Base-by-base conservation (phyloP, 2,113 vertebrate genomes). In the Chaetorhynchus papuensis region DNA sequence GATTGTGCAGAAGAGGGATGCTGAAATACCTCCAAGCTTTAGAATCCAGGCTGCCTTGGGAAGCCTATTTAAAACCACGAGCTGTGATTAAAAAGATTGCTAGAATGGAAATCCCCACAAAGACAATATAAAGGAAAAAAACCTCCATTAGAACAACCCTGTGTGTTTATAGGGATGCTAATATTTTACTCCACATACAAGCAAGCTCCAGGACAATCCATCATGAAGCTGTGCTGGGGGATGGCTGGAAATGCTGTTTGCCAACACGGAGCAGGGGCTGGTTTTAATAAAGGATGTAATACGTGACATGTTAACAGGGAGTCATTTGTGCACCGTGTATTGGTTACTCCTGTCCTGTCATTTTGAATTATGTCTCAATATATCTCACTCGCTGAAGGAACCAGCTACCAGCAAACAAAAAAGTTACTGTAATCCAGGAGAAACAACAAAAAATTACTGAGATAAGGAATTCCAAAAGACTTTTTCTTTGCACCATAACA, bases 241-340 rank as follows among this genome's bases (percentile, higher is more conserved):
- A 14, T 30, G 82, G 89, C 35, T 87, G 44, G 50, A 74, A 86
- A 71, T 7, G 1, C 42, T 54, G 63, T 87, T 87, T 90, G 87
- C 93, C 10, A 35, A n/a, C 76, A 80, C 7, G 0, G 92, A 74
- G 93, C 93, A 81, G 54, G 64, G 88, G 76, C 85, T 96, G 96
- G 61, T 95, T 95, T 95, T 96, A 97, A 96, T 96, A 96, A 95
- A 85, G 87, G 90, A 86, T 96, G 84, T 92, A 96, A 96, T 95
- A 96, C 3, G 92, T 95, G 94, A 96, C 94, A 94, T 92, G 93
- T 96, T 96, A 97, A 97, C 96, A 97, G 94, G 91, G 90, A 96
- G 71, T 95, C 94, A 96, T 96, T 96, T 96, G 92, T 93, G 94
- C 90, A 22, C 94, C 52, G 0, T 83, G 63, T 47, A 96, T 88